Evolutionary conservation across 2,888 invertebrate species (phyloP), one percentile per base, ranked within the genome.

Genomic region (Macaria liturata): DNA sequence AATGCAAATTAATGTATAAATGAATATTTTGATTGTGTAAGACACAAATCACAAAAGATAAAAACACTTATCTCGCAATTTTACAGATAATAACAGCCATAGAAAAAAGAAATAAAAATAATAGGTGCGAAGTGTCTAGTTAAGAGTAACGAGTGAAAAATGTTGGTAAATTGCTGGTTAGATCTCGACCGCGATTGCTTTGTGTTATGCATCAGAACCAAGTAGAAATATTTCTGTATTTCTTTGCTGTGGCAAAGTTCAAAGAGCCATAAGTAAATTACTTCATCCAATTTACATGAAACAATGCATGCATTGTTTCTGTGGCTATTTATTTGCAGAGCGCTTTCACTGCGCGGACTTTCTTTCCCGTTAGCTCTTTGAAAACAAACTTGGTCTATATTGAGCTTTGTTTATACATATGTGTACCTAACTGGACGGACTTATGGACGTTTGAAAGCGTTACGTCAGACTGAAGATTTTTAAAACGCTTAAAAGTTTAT

Each of bases 271-370:
- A 62, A 62, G 63, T 71, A 72, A 86, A 81, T 84, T 82, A 81
- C 83, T 80, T 78, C 76, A 78, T 77, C 73, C 80, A 87, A 82
- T 88, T 86, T 84, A 79, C 77, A 80, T 64, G 68, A 76, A 88
- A 90, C 91, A 90, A 90, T 88, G 82, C 86, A 74, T 78, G 81
- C 86, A 88, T 91, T 91, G 90, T 91, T 88, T 86, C 74, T 74
- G 78, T 69, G 74, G 72, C 80, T 76, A 85, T 86, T 85, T 88
- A 84, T 87, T 86, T 84, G 76, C 80, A 73, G 76, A 70, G 74
- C 74, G 79, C 83, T 89, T 89, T 85, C 86, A 81, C 86, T 80
- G 74, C 77, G 74, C 75, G 72, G 75, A 83, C 86, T 88, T 90
- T 88, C 88, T 83, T 80, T 83, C 76, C 73, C 75, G 69, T 76